Evolutionary conservation across 2,797 vertebrate genomes (phyloP), one percentile per base, ranked within the genome.

Genomic region (Rhinoraja longicauda): DNA sequence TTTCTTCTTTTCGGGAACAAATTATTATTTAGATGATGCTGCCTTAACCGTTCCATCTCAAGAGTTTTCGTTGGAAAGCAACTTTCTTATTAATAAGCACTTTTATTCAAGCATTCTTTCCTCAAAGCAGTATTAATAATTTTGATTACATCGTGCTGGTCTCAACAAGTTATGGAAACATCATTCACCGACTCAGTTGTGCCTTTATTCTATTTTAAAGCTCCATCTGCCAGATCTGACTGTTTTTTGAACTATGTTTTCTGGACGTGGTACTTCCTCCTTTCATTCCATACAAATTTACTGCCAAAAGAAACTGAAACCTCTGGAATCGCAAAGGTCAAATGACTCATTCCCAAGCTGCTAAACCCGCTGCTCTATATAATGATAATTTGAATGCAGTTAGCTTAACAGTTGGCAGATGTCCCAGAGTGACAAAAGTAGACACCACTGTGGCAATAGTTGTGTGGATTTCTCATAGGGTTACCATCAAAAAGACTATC

Each of bases 351-450:
- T 86, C 67, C 84, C 62, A 88, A 67, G 62, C 62, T 88, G 59
- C n/a, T 88, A 24, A 88, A n/a, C 17, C 29, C 84, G 32, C n/a
- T 67, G 62, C 32, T 88, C 36, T 36, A 19, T 88, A 2, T 67
- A 88, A 88, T 88, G 64, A 88, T 7, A 88, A 32, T 19, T 64
- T 88, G 32, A 84, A 88, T 36, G 62, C 67, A 62, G 67, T 67
- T 88, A 88, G 59, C 36, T 88, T 88, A 64, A 88, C 15, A 88
- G 62, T 88, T 88, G 62, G 84, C 84, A 88, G n/a, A 67, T 88
- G 64, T 67, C 84, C 84, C n/a, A 88, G 59, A 2, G 5, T 9
- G 88, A 62, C n/a, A 88, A 88, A 88, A 88, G 62, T 21, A 36
- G 29, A 4, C 17, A 88, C 32, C 64, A 88, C 67, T n/a, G 67